phyloP scores from a whole-genome alignment of 2,888 invertebrate species.

The Reticulitermes lucifugus region DNA sequence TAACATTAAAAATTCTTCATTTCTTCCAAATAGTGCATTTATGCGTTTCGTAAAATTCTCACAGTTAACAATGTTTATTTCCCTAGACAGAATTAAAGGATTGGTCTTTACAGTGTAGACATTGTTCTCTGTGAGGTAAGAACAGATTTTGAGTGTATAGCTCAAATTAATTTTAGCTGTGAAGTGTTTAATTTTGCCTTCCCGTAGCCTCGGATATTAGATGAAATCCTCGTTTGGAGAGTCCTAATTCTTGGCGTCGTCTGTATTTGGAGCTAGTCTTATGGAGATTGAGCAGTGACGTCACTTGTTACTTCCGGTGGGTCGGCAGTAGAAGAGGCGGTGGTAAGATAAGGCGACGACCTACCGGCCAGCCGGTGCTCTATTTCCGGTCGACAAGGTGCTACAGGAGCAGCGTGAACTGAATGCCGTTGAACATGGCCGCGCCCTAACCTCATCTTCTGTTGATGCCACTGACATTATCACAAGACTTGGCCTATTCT shows the following conservation, averaged over 20 bases:
- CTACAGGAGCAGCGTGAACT: neutral
- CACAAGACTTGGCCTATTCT: constrained; percentile 21
- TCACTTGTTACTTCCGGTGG: constrained; percentile 34
- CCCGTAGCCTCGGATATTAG: no score
- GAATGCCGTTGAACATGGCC: constrained; percentile 21
- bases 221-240: neutral
- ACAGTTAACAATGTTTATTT: no score
- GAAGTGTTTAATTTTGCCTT: no score
- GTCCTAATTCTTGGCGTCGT: constrained; percentile 4
- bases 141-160: no score
- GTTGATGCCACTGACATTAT: constrained; percentile 33
- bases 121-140: no score
- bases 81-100: no score
- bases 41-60: no score
- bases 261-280: constrained; percentile 7
- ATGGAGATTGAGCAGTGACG: constrained; percentile 31
- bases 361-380: constrained; percentile 33
- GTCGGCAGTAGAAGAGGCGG: neutral
- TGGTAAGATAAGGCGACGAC: constrained; percentile 35
- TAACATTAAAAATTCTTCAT: no score
- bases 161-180: no score
- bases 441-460: constrained; percentile 29
- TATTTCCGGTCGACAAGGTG: constrained; percentile 42
- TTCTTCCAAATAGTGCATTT: no score
- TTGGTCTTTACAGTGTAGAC: no score